These are phyloP conservation scores for Chelmon rostratus DNA, from an alignment of 2,797 vertebrate genomes.

Conservation along the genomic window DNA sequence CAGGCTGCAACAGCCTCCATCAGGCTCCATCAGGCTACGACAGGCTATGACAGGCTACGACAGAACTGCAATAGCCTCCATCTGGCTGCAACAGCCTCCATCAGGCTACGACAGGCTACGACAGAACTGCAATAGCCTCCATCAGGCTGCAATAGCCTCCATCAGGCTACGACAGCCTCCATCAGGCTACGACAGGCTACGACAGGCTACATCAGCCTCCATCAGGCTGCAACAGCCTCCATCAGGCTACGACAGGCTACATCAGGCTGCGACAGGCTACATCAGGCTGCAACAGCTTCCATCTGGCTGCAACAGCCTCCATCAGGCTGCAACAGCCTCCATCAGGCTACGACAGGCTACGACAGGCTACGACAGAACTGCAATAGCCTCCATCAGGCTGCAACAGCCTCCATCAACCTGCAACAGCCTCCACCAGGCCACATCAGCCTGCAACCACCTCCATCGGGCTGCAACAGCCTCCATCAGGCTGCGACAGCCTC, in stretches of 20 bases:
- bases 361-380: too few species aligned
- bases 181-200: too few species aligned
- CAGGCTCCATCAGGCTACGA: too few species aligned
- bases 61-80: not conserved
- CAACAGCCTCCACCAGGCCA: not conserved
- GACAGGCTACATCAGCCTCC: too few species aligned
- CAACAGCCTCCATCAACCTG: not conserved
- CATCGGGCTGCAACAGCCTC: too few species aligned
- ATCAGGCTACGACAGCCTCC: not conserved
- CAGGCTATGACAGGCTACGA: not conserved
- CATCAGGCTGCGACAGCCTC: too few species aligned
- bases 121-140: not conserved
- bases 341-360: not conserved
- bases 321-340: not conserved
- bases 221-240: constrained; percentile 3
- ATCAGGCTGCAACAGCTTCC: not conserved
- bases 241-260: not conserved
- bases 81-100: not conserved
- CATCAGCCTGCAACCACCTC: not conserved
- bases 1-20: too few species aligned
- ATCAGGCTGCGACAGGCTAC: too few species aligned
- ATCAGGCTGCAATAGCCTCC: not conserved
- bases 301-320: too few species aligned
- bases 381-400: too few species aligned
- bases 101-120: not conserved